Evolutionary conservation across 2,888 invertebrate species (phyloP), one percentile per base, ranked within the genome.

Genomic region (Steromphala cineraria): DNA sequence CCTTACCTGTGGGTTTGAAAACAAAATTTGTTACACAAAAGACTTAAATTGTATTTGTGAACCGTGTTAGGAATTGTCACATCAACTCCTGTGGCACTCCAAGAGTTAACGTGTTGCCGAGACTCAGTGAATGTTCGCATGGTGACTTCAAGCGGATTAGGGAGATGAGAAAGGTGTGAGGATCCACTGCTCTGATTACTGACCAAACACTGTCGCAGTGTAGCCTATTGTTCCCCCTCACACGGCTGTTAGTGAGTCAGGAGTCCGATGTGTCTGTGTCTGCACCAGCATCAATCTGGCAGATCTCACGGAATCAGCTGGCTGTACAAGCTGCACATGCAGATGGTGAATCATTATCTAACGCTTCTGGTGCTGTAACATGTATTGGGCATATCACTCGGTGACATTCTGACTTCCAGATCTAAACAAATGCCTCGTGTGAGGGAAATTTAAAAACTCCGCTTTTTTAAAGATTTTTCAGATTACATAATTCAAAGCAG

Each of bases 161-260:
- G 13, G 31, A 71, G 17, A 2, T 71, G 71, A 17, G 71, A 71
- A 40, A 71, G 71, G 71, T 71, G 71, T 71, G 40, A 71, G 10
- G 40, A 71, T 40, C 36, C 31, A 31, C 71, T n/a, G n/a, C 71
- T 71, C 71, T 19, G 71, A 71, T 71, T 71, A 71, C 71, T 71
- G 71, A 40, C 40, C 71, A 71, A 71, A 71, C 71, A 71, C 31
- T 71, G 71, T 71, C 71, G 36, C 31, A 71, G 31, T 71, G 36
- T 36, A 3, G 71, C 28, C 71, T 71, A 40, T 71, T 71, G 71
- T 36, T 40, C 17, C 36, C 36, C 17, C 10, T 10, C 71, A 71
- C 31, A 36, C 71, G 71, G 36, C 36, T 40, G 31, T 28, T n/a
- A 19, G 40, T 40, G 31, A 31, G 36, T 40, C 36, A 71, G 36